These are phyloP conservation scores for Caerostris extrusa DNA, from an alignment of 1,140 invertebrate species.

Conservation along the genomic window DNA sequence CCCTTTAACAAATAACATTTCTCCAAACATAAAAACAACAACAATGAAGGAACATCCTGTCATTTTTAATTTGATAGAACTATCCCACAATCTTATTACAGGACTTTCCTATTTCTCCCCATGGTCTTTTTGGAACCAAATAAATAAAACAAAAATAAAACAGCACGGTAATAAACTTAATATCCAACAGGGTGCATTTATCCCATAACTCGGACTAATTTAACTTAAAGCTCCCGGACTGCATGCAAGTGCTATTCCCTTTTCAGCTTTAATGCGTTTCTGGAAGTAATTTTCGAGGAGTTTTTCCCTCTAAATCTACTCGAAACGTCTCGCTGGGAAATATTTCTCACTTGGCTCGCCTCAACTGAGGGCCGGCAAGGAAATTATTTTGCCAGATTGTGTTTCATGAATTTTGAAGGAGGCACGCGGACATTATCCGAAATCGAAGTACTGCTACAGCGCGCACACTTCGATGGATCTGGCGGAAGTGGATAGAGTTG, in stretches of 20 bases:
- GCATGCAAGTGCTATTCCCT: slow-evolving; percentile 21
- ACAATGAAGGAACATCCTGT: neutral
- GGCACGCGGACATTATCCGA: neutral
- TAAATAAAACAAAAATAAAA: neutral
- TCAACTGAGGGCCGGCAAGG: neutral
- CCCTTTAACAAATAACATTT: no score
- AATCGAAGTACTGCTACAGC: neutral
- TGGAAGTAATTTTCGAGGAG: neutral
- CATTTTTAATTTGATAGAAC: neutral
- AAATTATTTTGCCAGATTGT: slow-evolving; percentile 32
- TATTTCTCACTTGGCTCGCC: neutral
- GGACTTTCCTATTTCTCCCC: neutral
- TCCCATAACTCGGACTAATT: slow-evolving; percentile 14
- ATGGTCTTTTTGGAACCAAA: neutral
- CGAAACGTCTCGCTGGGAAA: neutral
- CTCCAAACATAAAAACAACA: no score
- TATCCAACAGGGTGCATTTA: slow-evolving; percentile 21
- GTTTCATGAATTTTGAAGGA: slow-evolving; percentile 54
- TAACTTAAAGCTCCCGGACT: neutral
- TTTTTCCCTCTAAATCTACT: neutral
- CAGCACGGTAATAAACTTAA: neutral
- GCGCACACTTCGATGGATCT: no score
- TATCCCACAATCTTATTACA: neutral
- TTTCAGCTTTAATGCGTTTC: slow-evolving; percentile 19
- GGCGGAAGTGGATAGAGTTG: no score